A percentile compares a stretch with the other conserved stretches of the same genome.
These are phyloP conservation scores for Rana temporaria DNA, from an alignment of 2,113 vertebrate genomes.

Conservation along the genomic window DNA sequence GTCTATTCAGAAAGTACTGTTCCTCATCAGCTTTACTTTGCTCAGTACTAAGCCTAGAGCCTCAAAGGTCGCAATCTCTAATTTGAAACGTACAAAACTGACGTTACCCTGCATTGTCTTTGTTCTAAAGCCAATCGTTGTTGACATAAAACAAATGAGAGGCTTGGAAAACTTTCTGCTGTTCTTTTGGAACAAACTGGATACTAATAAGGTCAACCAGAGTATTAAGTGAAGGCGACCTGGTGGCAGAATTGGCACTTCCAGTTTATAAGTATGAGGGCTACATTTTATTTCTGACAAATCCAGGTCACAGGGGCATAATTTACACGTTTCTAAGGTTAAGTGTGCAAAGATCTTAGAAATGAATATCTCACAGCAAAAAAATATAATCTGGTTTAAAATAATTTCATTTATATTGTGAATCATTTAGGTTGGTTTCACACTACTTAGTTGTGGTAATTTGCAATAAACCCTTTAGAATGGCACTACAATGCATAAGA, in stretches of 20 bases:
- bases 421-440: too few species aligned
- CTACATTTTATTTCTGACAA: slow-evolving; percentile 30
- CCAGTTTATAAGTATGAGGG: slow-evolving; percentile 36
- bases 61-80: slow-evolving; percentile 30
- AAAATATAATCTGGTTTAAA: too few species aligned
- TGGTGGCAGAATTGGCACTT: slow-evolving; percentile 11
- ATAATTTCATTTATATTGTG: too few species aligned
- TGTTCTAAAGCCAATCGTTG: slow-evolving; percentile 45
- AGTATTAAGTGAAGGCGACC: slow-evolving; percentile 51
- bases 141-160: slow-evolving; percentile 57
- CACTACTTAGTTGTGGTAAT: background rate
- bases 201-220: slow-evolving; percentile 49
- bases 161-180: slow-evolving; percentile 45
- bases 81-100: slow-evolving; percentile 43
- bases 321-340: background rate
- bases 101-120: slow-evolving; percentile 27
- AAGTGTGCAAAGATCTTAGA: background rate
- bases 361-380: too few species aligned
- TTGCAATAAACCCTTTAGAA: background rate
- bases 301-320: slow-evolving; percentile 11
- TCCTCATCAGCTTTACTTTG: slow-evolving; percentile 29
- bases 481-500: too few species aligned
- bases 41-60: slow-evolving; percentile 9
- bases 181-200: slow-evolving; percentile 35
- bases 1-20: slow-evolving; percentile 9